Conservation (phyloP, 2,888 invertebrate species). For the Molorchus minor region DNA sequence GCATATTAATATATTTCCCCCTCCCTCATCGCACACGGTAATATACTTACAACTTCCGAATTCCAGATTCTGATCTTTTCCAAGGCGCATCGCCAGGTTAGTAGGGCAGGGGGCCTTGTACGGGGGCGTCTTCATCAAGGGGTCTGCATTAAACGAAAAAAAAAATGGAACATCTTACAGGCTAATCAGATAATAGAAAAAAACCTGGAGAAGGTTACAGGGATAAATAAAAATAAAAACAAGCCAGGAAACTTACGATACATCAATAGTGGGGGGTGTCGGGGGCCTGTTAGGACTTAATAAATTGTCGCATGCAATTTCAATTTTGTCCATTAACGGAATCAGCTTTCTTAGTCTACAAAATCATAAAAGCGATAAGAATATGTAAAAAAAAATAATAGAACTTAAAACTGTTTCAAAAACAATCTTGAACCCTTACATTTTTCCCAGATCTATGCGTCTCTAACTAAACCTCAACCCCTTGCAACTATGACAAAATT, state of each 20-base stretch:
- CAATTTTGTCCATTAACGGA: slow-evolving; percentile 49
- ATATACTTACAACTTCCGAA: slow-evolving; percentile 85
- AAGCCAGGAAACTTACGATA: slow-evolving; percentile 43
- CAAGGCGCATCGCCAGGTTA: slow-evolving; percentile 98
- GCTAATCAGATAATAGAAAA: neutral
- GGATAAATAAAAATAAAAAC: slow-evolving; percentile 23
- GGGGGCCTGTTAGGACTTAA: slow-evolving; percentile 32
- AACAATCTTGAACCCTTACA: too few relatives aligned
- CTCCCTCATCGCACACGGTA: too few relatives aligned
- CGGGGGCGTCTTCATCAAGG: slow-evolving; percentile 83
- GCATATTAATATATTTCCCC: too few relatives aligned
- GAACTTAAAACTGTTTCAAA: too few relatives aligned
- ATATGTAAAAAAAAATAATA: slow-evolving; percentile 38
- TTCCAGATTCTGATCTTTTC: slow-evolving; percentile 87
- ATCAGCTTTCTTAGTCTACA: slow-evolving; percentile 46
- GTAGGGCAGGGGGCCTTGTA: slow-evolving; percentile 95
- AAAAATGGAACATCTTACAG: neutral
- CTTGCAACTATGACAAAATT: too few relatives aligned
- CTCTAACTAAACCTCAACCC: too few relatives aligned
- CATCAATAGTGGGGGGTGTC: slow-evolving; percentile 24
- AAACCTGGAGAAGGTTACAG: slow-evolving; percentile 25
- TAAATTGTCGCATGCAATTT: slow-evolving; percentile 48
- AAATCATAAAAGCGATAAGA: too few relatives aligned
- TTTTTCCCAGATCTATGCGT: too few relatives aligned
- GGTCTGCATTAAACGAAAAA: slow-evolving; percentile 47